phyloP scores from a whole-genome alignment of 2,113 vertebrate genomes.

The Onychostruthus taczanowskii region DNA sequence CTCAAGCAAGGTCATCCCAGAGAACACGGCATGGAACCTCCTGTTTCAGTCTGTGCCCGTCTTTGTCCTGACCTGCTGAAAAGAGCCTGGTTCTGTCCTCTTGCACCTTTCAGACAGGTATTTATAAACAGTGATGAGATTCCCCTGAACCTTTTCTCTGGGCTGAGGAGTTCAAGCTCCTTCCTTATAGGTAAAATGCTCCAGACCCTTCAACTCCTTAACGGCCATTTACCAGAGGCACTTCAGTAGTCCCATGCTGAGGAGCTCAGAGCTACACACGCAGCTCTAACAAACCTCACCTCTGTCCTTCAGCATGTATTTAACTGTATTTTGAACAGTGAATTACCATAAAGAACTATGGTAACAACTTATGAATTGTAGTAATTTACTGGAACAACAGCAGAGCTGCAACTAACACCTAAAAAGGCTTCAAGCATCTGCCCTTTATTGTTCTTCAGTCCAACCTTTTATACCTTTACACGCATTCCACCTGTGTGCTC shows the following conservation, averaged over 20 bases:
- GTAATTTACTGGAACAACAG: background rate
- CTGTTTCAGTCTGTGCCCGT: accelerated
- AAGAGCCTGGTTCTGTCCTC: background rate
- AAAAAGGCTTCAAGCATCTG: background rate
- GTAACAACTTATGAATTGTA: background rate
- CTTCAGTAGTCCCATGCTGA: background rate
- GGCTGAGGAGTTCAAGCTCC: background rate
- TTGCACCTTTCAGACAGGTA: background rate
- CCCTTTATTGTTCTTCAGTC: too few relatives aligned
- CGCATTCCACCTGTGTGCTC: too few relatives aligned
- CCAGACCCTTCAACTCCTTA: background rate
- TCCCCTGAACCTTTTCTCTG: background rate
- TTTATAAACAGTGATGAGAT: background rate
- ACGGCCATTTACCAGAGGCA: background rate
- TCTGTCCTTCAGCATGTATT: background rate
- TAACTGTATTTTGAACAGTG: background rate
- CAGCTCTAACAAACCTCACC: background rate
- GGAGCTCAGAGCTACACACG: background rate
- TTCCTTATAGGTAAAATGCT: background rate
- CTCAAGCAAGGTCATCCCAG: background rate
- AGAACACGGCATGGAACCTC: background rate
- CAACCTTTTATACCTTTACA: too few relatives aligned
- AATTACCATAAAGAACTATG: background rate
- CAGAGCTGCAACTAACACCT: background rate
- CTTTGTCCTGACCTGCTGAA: too few relatives aligned